Conservation (phyloP, 2,888 invertebrate genomes). For the Drosophila tripunctata region DNA sequence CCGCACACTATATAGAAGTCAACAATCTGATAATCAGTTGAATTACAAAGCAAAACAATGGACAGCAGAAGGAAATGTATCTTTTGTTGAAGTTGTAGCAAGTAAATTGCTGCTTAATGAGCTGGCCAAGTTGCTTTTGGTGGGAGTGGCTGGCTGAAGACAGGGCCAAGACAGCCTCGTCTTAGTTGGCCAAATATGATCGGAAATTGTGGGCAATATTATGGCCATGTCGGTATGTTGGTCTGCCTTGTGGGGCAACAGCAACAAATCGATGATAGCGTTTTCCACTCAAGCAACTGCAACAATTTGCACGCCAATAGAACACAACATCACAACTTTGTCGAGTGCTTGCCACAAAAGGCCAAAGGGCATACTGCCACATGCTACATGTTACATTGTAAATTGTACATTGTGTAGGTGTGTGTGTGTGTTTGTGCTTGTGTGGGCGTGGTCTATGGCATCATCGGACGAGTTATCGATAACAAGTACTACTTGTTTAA, state of each 20-base stretch:
- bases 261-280: slow-evolving; percentile 37
- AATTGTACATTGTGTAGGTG: slow-evolving; percentile 2
- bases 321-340: slow-evolving; percentile 51
- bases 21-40: slow-evolving; percentile 79
- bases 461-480: slow-evolving; percentile 18
- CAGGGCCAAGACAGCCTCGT: background rate
- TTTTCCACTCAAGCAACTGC: slow-evolving; percentile 34
- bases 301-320: slow-evolving; percentile 61
- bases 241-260: slow-evolving; percentile 20
- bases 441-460: slow-evolving; percentile 20
- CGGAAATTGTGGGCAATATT: slow-evolving; percentile 22
- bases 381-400: background rate
- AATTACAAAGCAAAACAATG: slow-evolving; percentile 64
- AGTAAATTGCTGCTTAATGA: slow-evolving; percentile 56
- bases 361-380: slow-evolving; percentile 54
- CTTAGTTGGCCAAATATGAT: slow-evolving; percentile 35
- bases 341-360: slow-evolving; percentile 44
- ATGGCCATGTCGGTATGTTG: no score
- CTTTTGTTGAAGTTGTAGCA: slow-evolving; percentile 31
- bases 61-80: slow-evolving; percentile 7
- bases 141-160: slow-evolving; percentile 49
- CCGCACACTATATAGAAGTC: slow-evolving; percentile 51
- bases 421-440: background rate
- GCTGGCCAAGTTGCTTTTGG: slow-evolving; percentile 27
- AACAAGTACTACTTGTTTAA: slow-evolving; percentile 21